phyloP scores from a whole-genome alignment of 2,113 vertebrate species.

The Saccopteryx leptura region DNA sequence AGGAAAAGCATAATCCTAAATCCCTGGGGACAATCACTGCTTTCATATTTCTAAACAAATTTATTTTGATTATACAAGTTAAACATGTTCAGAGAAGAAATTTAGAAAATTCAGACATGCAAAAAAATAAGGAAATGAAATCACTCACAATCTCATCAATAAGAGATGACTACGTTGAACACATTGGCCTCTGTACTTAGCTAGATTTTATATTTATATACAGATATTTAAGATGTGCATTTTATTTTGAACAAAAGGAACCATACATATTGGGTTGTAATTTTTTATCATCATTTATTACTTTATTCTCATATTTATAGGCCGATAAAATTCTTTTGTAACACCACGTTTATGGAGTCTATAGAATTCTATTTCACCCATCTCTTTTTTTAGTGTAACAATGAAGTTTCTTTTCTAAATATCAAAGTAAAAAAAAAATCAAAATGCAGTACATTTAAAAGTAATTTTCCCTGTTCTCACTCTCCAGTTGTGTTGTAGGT shows the following conservation, averaged over 20 bases:
- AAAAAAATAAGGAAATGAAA: conserved; percentile 37
- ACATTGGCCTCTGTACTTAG: background rate
- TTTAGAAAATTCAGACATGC: conserved; percentile 36
- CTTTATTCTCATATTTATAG: conserved; percentile 30
- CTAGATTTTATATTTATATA: background rate
- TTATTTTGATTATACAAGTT: conserved; percentile 58
- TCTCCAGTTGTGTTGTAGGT: background rate
- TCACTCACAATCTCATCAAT: background rate
- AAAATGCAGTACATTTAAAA: background rate
- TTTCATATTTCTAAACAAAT: conserved; percentile 62
- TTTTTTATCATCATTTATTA: conserved; percentile 43
- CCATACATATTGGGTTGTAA: background rate
- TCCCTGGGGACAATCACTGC: background rate
- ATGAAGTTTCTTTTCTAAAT: background rate
- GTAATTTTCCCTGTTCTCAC: background rate
- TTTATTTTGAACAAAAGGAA: conserved; percentile 45
- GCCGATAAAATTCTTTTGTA: conserved; percentile 10
- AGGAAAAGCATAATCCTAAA: conserved; percentile 39
- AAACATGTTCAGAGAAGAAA: conserved; percentile 58
- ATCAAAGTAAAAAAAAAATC: background rate
- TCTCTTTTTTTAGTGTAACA: background rate
- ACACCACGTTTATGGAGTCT: background rate
- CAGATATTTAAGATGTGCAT: conserved; percentile 2
- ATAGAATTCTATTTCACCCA: background rate
- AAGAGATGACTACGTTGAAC: background rate